Base-by-base conservation (phyloP, 2,113 vertebrate genomes). In the Oryzias celebensis region DNA sequence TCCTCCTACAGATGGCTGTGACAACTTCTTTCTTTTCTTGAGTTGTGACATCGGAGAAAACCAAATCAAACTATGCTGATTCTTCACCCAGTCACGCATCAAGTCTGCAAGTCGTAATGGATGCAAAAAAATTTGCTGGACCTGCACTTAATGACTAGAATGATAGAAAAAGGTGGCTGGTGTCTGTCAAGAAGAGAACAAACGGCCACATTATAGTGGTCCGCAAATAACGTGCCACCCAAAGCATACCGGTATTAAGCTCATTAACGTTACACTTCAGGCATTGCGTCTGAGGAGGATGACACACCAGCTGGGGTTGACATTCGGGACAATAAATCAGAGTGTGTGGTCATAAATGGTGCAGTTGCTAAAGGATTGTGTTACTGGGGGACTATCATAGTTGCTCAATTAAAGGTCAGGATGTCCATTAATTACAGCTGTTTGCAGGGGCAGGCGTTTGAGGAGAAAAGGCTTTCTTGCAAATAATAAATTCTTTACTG, bases 1-100 rank as follows among this genome's bases (percentile, higher is more conserved):
- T 58, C 56, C 67, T 71, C 48, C 62, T 16, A 43, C 73, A 79
- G 75, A 79, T 68, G 73, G 60, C 63, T 81, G 57, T n/a, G 5
- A 51, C 49, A 69, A 62, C 68, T 71, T 47, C 49, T 71, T 49
- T 65, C 56, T 53, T 61, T 52, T 60, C 43, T 61, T 46, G 49
- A 8, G 10, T 48, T 20, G 3, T 74, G 65, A 73, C 31, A 24
- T 61, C 43, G 44, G 59, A 57, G 62, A 57, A 71, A 80, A 58
- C 22, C 15, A n/a, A 56, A 42, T 78, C 66, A 67, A 63, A 43
- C 49, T 44, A 45, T 56, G 46, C 58, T 68, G 59, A 58, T 69
- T 65, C 23, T 63, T 70, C 72, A 62, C 47, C 44, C 45, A 53
- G 46, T 58, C 56, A n/a, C 46, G 58, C 57, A 36, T 36, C 36